Percentiles rank a stretch among this genome's conserved stretches.
phyloP scores from a whole-genome alignment of 2,888 invertebrate species.

The Amphimallon solstitiale region DNA sequence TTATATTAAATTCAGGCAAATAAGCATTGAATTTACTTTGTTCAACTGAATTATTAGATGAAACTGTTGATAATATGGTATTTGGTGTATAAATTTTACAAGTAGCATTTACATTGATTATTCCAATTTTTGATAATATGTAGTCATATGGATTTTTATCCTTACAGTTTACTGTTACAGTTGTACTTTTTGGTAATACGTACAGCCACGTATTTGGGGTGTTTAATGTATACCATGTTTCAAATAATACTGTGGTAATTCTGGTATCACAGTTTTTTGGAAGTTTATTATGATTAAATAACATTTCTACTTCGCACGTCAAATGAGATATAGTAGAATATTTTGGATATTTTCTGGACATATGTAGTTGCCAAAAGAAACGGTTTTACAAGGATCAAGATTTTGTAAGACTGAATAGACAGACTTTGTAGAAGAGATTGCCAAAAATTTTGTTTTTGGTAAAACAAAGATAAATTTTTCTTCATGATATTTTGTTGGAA shows the following conservation, averaged over 20 bases:
- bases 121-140: neutral
- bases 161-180: neutral
- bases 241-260: neutral
- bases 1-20: too few relatives aligned
- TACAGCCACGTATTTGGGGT: constrained; percentile 4
- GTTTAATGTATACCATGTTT: constrained; percentile 9
- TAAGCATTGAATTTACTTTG: too few relatives aligned
- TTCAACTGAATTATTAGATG: too few relatives aligned
- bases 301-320: constrained; percentile 6
- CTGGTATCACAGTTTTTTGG: constrained; percentile 5
- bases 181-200: neutral
- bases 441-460: neutral
- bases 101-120: neutral
- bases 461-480: constrained; percentile 5
- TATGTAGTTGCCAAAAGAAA: too few relatives aligned
- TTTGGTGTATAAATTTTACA: neutral
- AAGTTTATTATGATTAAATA: neutral
- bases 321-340: neutral
- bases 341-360: constrained; percentile 8
- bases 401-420: neutral
- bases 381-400: constrained; percentile 11
- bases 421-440: neutral
- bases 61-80: too few relatives aligned
- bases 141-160: neutral
- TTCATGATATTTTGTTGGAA: neutral